Evolutionary conservation across 2,113 vertebrate species (phyloP).

Genomic region (Oreotragus oreotragus): DNA sequence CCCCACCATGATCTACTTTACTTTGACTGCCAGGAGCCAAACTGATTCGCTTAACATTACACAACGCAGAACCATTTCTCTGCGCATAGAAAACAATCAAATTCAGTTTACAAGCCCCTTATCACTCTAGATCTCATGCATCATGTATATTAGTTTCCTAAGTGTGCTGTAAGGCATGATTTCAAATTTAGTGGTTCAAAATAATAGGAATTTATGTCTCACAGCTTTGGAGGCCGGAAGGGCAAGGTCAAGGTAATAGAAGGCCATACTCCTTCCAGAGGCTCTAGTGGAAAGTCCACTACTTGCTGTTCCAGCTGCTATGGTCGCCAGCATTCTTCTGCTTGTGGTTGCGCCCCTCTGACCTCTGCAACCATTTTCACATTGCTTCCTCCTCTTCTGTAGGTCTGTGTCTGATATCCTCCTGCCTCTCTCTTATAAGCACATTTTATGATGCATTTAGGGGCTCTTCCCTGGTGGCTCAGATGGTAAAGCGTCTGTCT

Average conservation of each 20-base stretch:
- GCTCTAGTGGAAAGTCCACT: too few relatives aligned
- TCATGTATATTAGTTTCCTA: neutral
- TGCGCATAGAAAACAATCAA: neutral
- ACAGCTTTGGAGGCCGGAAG: neutral
- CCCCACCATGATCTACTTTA: neutral
- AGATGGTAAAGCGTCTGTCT: too few relatives aligned
- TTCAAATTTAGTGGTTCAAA: neutral
- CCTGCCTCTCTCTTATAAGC: neutral
- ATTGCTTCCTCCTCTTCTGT: neutral
- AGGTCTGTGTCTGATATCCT: neutral
- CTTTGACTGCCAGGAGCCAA: neutral
- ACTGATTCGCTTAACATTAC: neutral
- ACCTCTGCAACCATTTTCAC: neutral
- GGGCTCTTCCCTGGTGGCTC: too few relatives aligned
- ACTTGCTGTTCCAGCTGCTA: neutral
- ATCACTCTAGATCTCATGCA: too few relatives aligned
- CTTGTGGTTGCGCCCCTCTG: neutral
- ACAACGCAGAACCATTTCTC: neutral
- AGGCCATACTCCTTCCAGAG: neutral
- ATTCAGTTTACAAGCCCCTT: neutral
- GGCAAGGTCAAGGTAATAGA: neutral
- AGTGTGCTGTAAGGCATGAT: neutral
- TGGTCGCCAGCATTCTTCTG: neutral
- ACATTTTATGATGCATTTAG: neutral
- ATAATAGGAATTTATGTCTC: neutral